Conservation (phyloP, 1,140 invertebrate genomes). For the Linepithema humile region DNA sequence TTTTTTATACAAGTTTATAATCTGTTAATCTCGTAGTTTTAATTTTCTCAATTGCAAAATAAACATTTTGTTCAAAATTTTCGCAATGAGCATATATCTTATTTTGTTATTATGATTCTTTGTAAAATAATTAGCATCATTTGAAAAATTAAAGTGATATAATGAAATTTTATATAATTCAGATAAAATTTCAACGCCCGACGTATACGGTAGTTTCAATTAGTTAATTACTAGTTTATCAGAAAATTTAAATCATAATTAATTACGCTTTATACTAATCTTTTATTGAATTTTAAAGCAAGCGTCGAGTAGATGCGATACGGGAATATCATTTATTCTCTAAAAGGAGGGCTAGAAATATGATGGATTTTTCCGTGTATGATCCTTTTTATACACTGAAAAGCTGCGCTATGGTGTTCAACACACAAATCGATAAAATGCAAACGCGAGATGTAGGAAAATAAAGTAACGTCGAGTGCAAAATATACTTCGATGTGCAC, state of each 20-base stretch:
- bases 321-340: neutral
- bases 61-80: neutral
- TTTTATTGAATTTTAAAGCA: neutral
- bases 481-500: conserved; percentile 36
- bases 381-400: conserved; percentile 27
- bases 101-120: neutral
- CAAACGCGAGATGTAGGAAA: conserved; percentile 36
- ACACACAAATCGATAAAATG: conserved; percentile 45
- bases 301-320: neutral
- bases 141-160: neutral
- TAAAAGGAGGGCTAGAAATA: neutral
- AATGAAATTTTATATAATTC: neutral
- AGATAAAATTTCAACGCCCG: neutral
- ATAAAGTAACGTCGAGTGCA: conserved; percentile 36
- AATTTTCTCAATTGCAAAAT: neutral
- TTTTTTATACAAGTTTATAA: neutral
- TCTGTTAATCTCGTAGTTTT: neutral
- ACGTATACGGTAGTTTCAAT: neutral
- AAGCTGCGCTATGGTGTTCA: conserved; percentile 24
- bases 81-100: neutral
- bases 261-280: neutral
- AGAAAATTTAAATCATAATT: neutral
- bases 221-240: conserved; percentile 20
- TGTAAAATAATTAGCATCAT: neutral
- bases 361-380: neutral